phyloP scores from a whole-genome alignment of 2,113 vertebrate species.

The Salvator merianae region DNA sequence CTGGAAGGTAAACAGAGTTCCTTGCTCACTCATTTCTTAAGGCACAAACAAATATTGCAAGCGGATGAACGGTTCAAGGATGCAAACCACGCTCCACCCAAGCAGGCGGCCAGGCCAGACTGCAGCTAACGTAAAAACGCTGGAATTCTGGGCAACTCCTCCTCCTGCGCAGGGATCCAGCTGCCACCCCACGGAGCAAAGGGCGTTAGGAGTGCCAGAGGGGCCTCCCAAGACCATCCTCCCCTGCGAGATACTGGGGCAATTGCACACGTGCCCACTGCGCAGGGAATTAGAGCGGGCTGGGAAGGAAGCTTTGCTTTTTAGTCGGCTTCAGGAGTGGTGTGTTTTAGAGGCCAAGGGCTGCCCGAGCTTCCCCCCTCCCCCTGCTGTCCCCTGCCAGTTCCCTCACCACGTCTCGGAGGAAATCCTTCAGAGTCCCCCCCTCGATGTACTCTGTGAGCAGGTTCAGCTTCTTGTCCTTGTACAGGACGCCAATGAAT shows the following conservation, averaged over 20 bases:
- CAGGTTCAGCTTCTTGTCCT: conserved; percentile 95
- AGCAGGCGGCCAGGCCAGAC: too few species aligned
- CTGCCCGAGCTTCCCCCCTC: neutral
- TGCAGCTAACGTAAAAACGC: too few species aligned
- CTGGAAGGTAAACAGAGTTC: conserved; percentile 68
- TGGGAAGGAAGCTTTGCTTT: too few species aligned
- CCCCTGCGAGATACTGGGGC: too few species aligned
- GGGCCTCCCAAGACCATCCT: too few species aligned
- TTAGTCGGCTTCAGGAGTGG: neutral
- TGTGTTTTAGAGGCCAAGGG: neutral
- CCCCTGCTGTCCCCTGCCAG: neutral
- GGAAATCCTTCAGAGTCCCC: conserved; percentile 94
- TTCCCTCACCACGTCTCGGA: conserved; percentile 85
- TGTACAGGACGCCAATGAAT: conserved; percentile 97
- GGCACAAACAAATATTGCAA: neutral
- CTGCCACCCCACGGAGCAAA: too few species aligned
- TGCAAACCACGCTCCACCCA: too few species aligned
- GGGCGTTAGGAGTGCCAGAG: too few species aligned
- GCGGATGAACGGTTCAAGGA: neutral
- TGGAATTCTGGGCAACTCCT: too few species aligned
- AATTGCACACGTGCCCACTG: too few species aligned
- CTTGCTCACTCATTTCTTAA: neutral
- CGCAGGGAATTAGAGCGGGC: neutral
- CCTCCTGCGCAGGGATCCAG: too few species aligned
- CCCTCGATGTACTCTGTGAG: conserved; percentile 96